These are phyloP conservation scores for Smittia aterrima DNA, from an alignment of 2,888 invertebrate species.

Conservation along the genomic window DNA sequence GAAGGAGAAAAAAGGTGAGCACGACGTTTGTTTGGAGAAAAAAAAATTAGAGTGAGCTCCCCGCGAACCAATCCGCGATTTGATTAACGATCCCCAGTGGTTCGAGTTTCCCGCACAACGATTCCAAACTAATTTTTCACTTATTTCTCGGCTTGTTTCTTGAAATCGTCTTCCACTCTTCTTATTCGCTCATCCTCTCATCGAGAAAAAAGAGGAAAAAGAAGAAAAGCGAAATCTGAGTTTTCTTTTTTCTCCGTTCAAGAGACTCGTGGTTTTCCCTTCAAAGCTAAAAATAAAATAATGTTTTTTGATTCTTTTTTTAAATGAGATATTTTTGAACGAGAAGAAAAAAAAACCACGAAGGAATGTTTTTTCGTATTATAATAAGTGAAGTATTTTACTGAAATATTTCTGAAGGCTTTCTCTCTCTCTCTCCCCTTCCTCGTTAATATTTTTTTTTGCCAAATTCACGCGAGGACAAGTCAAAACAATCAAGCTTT, in stretches of 20 bases:
- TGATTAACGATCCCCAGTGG: slow-evolving; percentile 21
- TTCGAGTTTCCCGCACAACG: slow-evolving; percentile 32
- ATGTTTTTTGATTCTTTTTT: slow-evolving; percentile 40
- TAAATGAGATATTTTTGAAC: slow-evolving; percentile 41
- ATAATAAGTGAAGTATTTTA: slow-evolving; percentile 31
- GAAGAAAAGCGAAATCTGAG: slow-evolving; percentile 2
- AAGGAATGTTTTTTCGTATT: slow-evolving; percentile 21
- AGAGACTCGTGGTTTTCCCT: slow-evolving; percentile 40
- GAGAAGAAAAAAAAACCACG: slow-evolving; percentile 31
- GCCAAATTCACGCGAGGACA: slow-evolving; percentile 6
- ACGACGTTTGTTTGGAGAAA: neutral
- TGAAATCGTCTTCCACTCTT: neutral
- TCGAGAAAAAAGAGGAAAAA: neutral
- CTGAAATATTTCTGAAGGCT: slow-evolving; percentile 28
- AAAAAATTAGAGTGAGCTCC: neutral
- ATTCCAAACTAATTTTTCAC: slow-evolving; percentile 40
- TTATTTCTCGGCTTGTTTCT: slow-evolving; percentile 22
- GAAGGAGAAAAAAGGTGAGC: neutral
- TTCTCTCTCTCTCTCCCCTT: slow-evolving; percentile 9
- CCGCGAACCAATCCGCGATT: slow-evolving; percentile 16
- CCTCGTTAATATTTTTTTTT: neutral
- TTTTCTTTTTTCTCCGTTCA: slow-evolving; percentile 9
- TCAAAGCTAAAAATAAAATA: slow-evolving; percentile 39
- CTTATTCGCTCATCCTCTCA: neutral
- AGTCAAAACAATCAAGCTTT: neutral